Evolutionary conservation across 2,113 vertebrate species (phyloP).

Genomic region (Hiodon alosoides): DNA sequence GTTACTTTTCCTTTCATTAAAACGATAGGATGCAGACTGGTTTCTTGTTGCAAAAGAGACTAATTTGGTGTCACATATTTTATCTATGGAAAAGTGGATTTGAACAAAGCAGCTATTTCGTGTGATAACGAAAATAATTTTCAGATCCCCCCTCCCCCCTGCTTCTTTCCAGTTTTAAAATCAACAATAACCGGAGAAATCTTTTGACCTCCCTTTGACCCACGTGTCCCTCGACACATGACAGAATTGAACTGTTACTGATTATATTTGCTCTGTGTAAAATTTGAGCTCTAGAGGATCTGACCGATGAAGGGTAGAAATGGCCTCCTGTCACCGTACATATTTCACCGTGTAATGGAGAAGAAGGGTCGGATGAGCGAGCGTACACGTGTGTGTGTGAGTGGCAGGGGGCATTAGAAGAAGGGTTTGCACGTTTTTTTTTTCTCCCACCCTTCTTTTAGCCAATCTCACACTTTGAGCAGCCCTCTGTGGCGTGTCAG

Average conservation of each 20-base stretch:
- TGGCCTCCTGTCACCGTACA: neutral
- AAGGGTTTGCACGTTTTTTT: no score
- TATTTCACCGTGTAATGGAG: neutral
- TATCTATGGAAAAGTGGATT: slow-evolving; percentile 32
- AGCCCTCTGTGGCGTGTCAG: no score
- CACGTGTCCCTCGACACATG: neutral
- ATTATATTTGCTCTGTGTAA: slow-evolving; percentile 25
- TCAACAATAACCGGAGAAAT: slow-evolving; percentile 6
- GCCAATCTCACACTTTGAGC: no score
- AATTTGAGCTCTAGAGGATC: slow-evolving; percentile 11
- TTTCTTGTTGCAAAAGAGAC: slow-evolving; percentile 37
- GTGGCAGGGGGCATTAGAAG: slow-evolving; percentile 19
- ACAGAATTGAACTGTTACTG: slow-evolving; percentile 16
- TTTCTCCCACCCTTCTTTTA: no score
- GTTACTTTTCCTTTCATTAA: slow-evolving; percentile 63
- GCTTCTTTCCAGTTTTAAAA: slow-evolving; percentile 19
- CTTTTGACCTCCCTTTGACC: slow-evolving; percentile 13
- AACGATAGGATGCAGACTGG: slow-evolving; percentile 44
- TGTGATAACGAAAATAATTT: neutral
- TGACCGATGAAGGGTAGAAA: neutral
- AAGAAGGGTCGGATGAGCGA: neutral
- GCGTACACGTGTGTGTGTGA: slow-evolving; percentile 1
- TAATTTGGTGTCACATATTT: slow-evolving; percentile 44
- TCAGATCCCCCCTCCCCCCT: neutral
- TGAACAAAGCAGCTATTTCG: neutral